These are phyloP conservation scores for Sebastes iracundus DNA, from an alignment of 2,797 vertebrate species.

Conservation along the genomic window DNA sequence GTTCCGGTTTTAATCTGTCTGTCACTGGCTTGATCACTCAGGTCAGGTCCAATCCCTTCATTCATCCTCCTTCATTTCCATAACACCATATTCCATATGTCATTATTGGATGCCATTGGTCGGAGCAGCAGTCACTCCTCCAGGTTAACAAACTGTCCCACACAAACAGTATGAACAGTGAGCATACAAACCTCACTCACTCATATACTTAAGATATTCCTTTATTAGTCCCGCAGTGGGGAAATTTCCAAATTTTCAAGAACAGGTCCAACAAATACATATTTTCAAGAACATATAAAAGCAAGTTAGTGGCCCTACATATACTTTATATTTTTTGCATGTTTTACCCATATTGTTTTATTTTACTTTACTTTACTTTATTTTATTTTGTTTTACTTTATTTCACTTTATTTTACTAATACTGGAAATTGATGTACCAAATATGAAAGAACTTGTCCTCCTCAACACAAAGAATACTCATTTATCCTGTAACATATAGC, in stretches of 20 bases:
- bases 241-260: too few species aligned
- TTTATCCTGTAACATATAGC: neutral
- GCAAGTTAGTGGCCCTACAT: neutral
- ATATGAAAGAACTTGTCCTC: neutral
- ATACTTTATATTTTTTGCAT: neutral
- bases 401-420: too few species aligned
- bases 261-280: too few species aligned
- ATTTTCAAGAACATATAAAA: too few species aligned
- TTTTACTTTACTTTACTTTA: too few species aligned
- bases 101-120: constrained; percentile 11
- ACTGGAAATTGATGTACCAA: neutral
- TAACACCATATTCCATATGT: constrained; percentile 22
- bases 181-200: neutral
- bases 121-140: neutral
- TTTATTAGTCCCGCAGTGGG: too few species aligned
- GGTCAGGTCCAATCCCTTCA: neutral
- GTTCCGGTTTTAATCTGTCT: neutral
- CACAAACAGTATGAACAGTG: neutral
- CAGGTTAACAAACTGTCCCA: neutral
- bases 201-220: neutral
- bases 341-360: neutral
- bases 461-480: neutral
- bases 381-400: too few species aligned
- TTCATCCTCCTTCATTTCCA: constrained; percentile 42
- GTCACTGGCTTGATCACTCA: neutral